Conservation (phyloP, 2,113 vertebrate genomes). For the Xenopus tropicalis region UCB_Xtro_10.0 CM004444.2:87249501-87250000, state of each 20-base stretch:
- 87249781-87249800: conserved; percentile 34
- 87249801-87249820: conserved; percentile 29
- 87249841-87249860: conserved; percentile 3
- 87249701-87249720: no score
- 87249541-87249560: no score
- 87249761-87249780: conserved; percentile 21
- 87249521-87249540: no score
- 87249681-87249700: not conserved
- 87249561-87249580: no score
- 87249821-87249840: conserved; percentile 21
- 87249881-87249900: conserved; percentile 15
- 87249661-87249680: not conserved
- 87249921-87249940: conserved; percentile 26
- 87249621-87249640: not conserved
- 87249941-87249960: conserved; percentile 36
- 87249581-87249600: no score
- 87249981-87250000: conserved; percentile 43
- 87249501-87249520: no score
- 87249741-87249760: conserved; percentile 24
- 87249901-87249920: conserved; percentile 26
- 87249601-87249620: no score
- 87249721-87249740: not conserved
- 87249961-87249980: conserved; percentile 39
- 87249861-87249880: conserved; percentile 10
- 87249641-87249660: not conserved